Evolutionary conservation across 2,113 vertebrate genomes (phyloP).

Genomic region (Megalops atlanticus): DNA sequence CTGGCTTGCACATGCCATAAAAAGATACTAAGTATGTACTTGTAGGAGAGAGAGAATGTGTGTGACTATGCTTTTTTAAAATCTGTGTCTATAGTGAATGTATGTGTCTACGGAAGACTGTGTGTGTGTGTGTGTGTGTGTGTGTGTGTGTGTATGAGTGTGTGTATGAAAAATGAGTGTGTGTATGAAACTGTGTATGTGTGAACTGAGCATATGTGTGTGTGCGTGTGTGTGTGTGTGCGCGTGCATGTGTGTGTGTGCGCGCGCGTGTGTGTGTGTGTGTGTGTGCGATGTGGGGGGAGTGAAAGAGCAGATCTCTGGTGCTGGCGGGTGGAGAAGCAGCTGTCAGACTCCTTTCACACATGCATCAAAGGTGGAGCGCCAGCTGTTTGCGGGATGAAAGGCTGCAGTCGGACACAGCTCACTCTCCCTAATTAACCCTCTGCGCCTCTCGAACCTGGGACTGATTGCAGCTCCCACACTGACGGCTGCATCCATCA

Average conservation of each 20-base stretch:
- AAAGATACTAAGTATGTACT: background rate
- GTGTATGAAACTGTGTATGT: background rate
- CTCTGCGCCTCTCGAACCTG: background rate
- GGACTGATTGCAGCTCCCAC: background rate
- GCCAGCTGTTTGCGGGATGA: background rate
- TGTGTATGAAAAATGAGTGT: background rate
- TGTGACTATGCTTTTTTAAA: background rate
- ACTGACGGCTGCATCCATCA: background rate
- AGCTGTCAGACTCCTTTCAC: background rate
- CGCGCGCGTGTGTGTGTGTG: background rate
- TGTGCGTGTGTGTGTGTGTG: background rate
- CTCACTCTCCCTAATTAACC: background rate
- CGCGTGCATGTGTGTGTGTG: background rate
- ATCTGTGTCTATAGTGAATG: background rate
- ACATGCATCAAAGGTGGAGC: background rate
- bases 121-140: background rate
- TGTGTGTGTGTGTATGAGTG: background rate
- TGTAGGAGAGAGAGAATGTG: no score
- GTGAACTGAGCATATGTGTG: background rate
- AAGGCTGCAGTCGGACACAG: background rate
- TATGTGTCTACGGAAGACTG: background rate
- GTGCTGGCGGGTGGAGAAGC: background rate
- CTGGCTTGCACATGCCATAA: background rate
- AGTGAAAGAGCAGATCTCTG: background rate
- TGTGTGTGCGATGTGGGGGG: background rate